Evolutionary conservation across 1,140 invertebrate species (phyloP).

Genomic region (Galleria mellonella): DNA sequence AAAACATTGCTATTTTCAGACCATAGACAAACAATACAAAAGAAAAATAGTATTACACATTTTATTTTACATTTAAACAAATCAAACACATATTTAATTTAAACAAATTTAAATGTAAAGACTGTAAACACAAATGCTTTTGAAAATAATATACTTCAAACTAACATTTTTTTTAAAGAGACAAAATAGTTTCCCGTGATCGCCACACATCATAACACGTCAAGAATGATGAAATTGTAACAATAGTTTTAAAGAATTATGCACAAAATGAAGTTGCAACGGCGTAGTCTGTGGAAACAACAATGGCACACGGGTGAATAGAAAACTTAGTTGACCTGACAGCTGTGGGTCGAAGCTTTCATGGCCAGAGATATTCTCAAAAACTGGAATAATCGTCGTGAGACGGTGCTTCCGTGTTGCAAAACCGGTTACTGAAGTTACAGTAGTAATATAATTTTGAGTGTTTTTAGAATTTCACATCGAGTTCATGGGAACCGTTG

Average conservation of each 20-base stretch:
- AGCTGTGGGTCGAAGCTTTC: conserved; percentile 27
- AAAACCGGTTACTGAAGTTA: conserved; percentile 34
- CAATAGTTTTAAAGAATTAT: conserved; percentile 7
- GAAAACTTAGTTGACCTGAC: conserved; percentile 24
- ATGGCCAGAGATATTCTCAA: conserved; percentile 26
- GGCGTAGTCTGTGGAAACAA: conserved; percentile 2
- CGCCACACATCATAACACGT: conserved; percentile 6
- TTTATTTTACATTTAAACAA: too few species aligned
- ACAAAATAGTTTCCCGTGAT: neutral
- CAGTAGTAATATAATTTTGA: conserved; percentile 10
- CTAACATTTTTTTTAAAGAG: neutral
- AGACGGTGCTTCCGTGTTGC: conserved; percentile 49
- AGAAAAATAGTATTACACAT: too few species aligned
- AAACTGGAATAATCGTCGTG: conserved; percentile 51
- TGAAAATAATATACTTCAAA: neutral
- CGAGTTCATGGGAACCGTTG: conserved; percentile 17
- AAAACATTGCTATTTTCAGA: too few species aligned
- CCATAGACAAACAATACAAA: too few species aligned
- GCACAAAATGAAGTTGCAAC: conserved; percentile 18
- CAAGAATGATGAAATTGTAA: conserved; percentile 7
- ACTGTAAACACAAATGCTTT: too few species aligned
- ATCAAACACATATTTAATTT: too few species aligned
- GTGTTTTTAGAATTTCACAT: conserved; percentile 5
- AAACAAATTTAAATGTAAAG: too few species aligned
- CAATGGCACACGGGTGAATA: conserved; percentile 16